phyloP scores from a whole-genome alignment of 2,113 vertebrate genomes.

The Phoenicopterus ruber region DNA sequence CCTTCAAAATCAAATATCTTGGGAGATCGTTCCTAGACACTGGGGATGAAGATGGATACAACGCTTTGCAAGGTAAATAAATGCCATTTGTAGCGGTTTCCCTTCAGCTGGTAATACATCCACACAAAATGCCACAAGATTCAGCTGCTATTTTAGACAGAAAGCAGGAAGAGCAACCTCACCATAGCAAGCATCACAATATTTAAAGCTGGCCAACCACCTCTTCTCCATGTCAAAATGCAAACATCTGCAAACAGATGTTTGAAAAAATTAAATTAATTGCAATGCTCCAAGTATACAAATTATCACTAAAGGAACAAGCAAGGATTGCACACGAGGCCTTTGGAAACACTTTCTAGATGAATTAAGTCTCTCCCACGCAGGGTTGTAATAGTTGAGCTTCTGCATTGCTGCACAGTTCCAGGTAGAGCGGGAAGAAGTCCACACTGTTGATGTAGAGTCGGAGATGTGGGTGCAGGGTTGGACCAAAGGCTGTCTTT shows the following conservation, averaged over 20 bases:
- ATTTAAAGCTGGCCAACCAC: not conserved
- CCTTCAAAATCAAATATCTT: not conserved
- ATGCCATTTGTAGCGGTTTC: not conserved
- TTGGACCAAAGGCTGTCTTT: not conserved
- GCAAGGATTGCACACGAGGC: not conserved
- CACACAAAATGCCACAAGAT: not conserved
- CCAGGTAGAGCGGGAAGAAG: not conserved
- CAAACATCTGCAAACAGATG: not conserved
- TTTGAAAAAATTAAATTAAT: not conserved
- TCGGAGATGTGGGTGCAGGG: not conserved
- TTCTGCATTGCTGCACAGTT: not conserved
- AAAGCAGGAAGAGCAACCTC: not conserved
- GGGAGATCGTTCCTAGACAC: not conserved
- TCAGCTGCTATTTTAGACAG: not conserved
- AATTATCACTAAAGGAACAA: not conserved
- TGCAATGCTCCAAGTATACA: not conserved
- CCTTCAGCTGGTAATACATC: not conserved
- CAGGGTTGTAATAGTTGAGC: not conserved
- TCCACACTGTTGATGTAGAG: not conserved
- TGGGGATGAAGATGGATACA: not conserved
- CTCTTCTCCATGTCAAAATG: not conserved
- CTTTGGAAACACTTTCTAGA: not conserved
- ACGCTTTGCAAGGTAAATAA: not conserved
- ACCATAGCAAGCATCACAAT: not conserved
- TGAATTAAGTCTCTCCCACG: not conserved